A percentile compares a stretch with the other conserved stretches of the same genome.
phyloP scores from a whole-genome alignment of 1,140 invertebrate genomes.

The Aradophagus sp. region DNA sequence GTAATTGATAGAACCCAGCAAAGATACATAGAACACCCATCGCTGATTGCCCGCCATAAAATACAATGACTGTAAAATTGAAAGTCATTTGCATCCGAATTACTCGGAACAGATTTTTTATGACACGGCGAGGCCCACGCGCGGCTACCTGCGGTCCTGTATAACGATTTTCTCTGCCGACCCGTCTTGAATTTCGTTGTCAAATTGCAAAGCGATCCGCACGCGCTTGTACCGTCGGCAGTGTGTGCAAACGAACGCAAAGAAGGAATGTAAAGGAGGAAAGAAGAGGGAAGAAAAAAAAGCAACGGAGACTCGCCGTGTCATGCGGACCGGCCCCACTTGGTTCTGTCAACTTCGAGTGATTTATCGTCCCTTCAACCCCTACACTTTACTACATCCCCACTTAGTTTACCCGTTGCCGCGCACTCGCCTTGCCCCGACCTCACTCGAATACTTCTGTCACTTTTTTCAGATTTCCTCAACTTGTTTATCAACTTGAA shows the following conservation, averaged over 20 bases:
- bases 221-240: conserved; percentile 24
- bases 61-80: conserved; percentile 30
- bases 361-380: conserved; percentile 66
- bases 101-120: conserved; percentile 47
- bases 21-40: too few species aligned
- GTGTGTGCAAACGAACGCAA: conserved; percentile 25
- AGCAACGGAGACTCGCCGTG: conserved; percentile 52
- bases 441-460: conserved; percentile 19
- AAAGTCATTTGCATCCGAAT: conserved; percentile 53
- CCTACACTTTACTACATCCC: conserved; percentile 35
- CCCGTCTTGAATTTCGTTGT: conserved; percentile 43
- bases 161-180: conserved; percentile 48
- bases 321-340: conserved; percentile 62
- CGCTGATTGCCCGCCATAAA: too few species aligned
- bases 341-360: conserved; percentile 62
- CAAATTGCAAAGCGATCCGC: conserved; percentile 47
- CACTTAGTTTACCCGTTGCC: conserved; percentile 39
- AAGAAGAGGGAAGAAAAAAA: conserved; percentile 5
- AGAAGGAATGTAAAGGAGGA: conserved; percentile 6
- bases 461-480: conserved; percentile 18
- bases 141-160: conserved; percentile 50
- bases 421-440: conserved; percentile 2
- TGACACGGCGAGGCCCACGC: conserved; percentile 46
- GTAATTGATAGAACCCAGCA: too few species aligned
- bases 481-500: conserved; percentile 2